A percentile compares a stretch with the other conserved stretches of the same genome.
Evolutionary conservation across 2,113 vertebrate genomes (phyloP).

Genomic region (Globicephala melas): DNA sequence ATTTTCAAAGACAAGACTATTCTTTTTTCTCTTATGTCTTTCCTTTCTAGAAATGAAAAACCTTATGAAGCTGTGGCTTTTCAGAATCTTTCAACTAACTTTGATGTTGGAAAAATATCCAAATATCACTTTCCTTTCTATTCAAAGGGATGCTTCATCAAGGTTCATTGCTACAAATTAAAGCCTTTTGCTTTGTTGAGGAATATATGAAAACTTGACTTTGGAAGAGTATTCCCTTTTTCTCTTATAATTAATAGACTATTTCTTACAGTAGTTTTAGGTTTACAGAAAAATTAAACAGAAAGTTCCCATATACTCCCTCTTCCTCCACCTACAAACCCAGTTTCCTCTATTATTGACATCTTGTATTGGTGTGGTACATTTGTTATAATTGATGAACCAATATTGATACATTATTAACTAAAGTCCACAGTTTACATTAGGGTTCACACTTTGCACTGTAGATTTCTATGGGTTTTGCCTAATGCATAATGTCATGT

Average conservation of each 20-base stretch:
- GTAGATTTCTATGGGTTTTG: not conserved
- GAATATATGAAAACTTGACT: not conserved
- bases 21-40: not conserved
- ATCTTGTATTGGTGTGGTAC: not conserved
- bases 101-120: not conserved
- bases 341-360: not conserved
- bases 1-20: not conserved
- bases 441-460: not conserved
- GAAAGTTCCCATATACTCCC: not conserved
- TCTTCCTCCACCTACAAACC: not conserved
- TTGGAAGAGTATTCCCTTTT: not conserved
- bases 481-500: not conserved
- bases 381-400: not conserved
- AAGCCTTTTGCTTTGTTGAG: not conserved
- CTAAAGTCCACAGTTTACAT: not conserved
- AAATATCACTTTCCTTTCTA: not conserved
- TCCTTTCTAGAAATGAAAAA: constrained; percentile 38
- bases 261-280: not conserved
- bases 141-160: not conserved
- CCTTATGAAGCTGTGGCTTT: not conserved
- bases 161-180: not conserved
- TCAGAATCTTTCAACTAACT: not conserved
- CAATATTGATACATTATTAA: not conserved
- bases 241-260: not conserved
- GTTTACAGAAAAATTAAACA: not conserved